These are phyloP conservation scores for Drosophila peninsularis DNA, from an alignment of 2,888 invertebrate genomes.

Conservation along the genomic window DNA sequence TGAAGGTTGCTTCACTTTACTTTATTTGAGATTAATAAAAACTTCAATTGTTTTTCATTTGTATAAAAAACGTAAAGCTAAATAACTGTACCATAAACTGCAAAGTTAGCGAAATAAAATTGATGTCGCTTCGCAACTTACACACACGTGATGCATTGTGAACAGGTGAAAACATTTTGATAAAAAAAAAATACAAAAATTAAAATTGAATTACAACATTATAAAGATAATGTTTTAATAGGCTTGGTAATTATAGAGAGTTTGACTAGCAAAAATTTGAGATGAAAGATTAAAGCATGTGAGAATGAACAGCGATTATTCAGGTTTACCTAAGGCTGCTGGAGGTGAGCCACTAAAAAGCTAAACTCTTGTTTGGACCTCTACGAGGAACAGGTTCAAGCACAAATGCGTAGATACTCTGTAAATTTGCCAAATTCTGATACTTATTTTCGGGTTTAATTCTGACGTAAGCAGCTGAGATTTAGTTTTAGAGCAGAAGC, in stretches of 20 bases:
- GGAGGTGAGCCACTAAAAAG: constrained; percentile 13
- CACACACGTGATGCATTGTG: constrained; percentile 25
- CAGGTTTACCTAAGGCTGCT: not conserved
- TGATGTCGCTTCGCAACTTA: constrained; percentile 19
- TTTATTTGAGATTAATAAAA: constrained; percentile 43
- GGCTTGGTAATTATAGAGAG: constrained; percentile 5
- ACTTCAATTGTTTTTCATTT: constrained; percentile 15
- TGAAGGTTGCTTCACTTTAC: constrained; percentile 28
- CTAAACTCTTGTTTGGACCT: not conserved
- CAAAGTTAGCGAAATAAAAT: constrained; percentile 18
- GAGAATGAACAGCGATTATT: constrained; percentile 1
- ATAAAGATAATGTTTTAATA: constrained; percentile 1
- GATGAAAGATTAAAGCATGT: not conserved
- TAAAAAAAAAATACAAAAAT: not conserved
- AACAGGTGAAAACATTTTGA: constrained; percentile 10
- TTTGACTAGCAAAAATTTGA: not conserved
- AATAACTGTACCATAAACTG: no score
- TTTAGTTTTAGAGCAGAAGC: not conserved
- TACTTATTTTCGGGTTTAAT: not conserved
- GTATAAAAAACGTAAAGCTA: not conserved
- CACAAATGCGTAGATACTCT: not conserved
- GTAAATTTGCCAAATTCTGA: not conserved
- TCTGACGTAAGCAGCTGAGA: not conserved
- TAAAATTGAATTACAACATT: not conserved
- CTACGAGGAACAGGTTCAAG: not conserved